Evolutionary conservation across 2,113 vertebrate genomes (phyloP).

Genomic region (Tamias sibiricus): DNA sequence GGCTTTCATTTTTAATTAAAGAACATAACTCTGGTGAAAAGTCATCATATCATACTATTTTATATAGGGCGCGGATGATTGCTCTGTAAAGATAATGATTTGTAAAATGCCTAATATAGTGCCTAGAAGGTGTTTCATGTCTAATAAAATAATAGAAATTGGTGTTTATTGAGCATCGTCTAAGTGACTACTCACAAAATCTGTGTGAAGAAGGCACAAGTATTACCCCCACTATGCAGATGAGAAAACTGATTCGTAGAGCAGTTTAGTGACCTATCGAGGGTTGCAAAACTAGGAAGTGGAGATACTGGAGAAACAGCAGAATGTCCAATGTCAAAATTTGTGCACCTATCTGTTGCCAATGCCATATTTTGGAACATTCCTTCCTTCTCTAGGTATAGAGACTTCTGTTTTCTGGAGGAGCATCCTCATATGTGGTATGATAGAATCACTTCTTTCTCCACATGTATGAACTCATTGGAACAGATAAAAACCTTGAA

Average conservation of each 20-base stretch:
- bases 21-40: slow-evolving; percentile 71
- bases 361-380: background rate
- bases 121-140: slow-evolving; percentile 35
- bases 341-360: background rate
- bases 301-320: background rate
- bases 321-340: background rate
- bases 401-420: background rate
- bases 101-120: background rate
- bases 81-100: slow-evolving; percentile 52
- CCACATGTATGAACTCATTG: background rate
- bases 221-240: background rate
- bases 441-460: background rate
- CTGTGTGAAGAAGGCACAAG: background rate
- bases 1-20: slow-evolving; percentile 84
- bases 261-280: background rate
- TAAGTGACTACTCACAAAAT: background rate
- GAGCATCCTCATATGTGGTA: background rate
- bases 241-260: slow-evolving; percentile 22
- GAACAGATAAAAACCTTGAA: background rate
- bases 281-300: background rate
- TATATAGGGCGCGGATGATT: slow-evolving; percentile 45
- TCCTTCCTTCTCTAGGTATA: background rate
- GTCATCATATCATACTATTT: slow-evolving; percentile 69
- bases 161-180: background rate
- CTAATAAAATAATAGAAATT: slow-evolving; percentile 32